Base-by-base conservation (phyloP, 2,888 invertebrate species). In the Petrolisthes cinctipes region DNA sequence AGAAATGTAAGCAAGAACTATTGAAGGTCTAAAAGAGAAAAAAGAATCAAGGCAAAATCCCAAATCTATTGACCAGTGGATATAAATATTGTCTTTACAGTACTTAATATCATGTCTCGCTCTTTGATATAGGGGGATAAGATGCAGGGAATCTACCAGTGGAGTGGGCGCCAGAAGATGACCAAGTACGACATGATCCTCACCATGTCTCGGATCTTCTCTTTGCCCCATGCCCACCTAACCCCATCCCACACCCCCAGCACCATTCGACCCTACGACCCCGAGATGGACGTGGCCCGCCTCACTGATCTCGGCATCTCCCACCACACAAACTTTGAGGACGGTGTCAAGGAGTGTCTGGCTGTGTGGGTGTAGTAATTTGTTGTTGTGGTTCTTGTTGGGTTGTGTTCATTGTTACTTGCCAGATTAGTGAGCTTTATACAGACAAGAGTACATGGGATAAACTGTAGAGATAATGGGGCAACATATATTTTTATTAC, bases 181-280 rank as follows among this genome's bases (percentile, higher is more conserved):
- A 94, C 94, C 11, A 94, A 94, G 91, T 94, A 93, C 92, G 92
- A 93, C 83, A 94, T 94, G 94, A 92, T 93, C 1, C 80, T 92
- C 76, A 91, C 91, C 9, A 94, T 94, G 92, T 93, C 93, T n/a
- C 91, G 92, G 14, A 92, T 92, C 4, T 93, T 94, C 90, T 91
- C 91, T 17, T 91, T 94, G 23, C 91, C 93, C 5, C 91, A 91
- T 66, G 91, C 91, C 80, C 94, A 94, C 91, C 92, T 94, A 54
- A 91, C 86, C 20, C 91, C 91, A 53, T 92, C 91, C 4, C 92
- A 92, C n/a, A 92, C 92, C 14, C 82, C 91, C 20, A 91, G 91
- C 6, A 91, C 91, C 54, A 91, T 92, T 4, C 91, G 94, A 56
- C 94, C 94, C 4, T 93, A 92, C 76, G 92, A 94, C 91, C 92